Percentiles rank a stretch among this genome's conserved stretches.
phyloP scores from a whole-genome alignment of 2,888 invertebrate species.

The Microctonus aethiopoides region DNA sequence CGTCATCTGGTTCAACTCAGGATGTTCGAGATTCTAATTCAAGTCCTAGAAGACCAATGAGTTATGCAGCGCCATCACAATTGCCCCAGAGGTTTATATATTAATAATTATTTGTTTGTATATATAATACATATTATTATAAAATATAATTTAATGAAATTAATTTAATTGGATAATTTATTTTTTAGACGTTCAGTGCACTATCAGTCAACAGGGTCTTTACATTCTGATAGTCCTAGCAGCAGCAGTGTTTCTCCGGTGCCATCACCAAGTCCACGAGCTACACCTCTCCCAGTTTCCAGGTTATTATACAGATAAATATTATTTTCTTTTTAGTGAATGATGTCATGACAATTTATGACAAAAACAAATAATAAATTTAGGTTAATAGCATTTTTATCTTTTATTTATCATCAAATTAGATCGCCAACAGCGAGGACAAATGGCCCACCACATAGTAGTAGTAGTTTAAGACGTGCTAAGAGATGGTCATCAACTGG shows the following conservation, averaged over 20 bases:
- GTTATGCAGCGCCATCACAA: constrained; percentile 61
- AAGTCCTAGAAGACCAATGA: constrained; percentile 60
- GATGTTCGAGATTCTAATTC: constrained; percentile 56
- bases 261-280: constrained; percentile 80
- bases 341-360: background rate
- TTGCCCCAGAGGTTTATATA: constrained; percentile 66
- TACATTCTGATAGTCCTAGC: constrained; percentile 86
- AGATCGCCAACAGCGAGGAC: constrained; percentile 74
- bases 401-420: constrained; percentile 2
- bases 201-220: constrained; percentile 84
- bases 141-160: background rate
- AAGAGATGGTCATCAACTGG: constrained; percentile 88
- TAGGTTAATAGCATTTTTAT: background rate
- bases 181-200: constrained; percentile 77
- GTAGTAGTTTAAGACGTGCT: constrained; percentile 70
- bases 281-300: constrained; percentile 74
- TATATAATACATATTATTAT: too few species aligned
- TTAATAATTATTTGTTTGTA: too few species aligned
- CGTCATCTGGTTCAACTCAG: constrained; percentile 58
- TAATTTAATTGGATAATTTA: background rate
- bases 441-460: constrained; percentile 69
- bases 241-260: constrained; percentile 87
- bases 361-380: background rate
- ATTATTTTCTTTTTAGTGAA: background rate
- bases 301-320: too few species aligned